Percentiles rank a stretch among this genome's conserved stretches.
Evolutionary conservation across 2,888 invertebrate genomes (phyloP).

Genomic region (Caenorhabditis sp.): DNA sequence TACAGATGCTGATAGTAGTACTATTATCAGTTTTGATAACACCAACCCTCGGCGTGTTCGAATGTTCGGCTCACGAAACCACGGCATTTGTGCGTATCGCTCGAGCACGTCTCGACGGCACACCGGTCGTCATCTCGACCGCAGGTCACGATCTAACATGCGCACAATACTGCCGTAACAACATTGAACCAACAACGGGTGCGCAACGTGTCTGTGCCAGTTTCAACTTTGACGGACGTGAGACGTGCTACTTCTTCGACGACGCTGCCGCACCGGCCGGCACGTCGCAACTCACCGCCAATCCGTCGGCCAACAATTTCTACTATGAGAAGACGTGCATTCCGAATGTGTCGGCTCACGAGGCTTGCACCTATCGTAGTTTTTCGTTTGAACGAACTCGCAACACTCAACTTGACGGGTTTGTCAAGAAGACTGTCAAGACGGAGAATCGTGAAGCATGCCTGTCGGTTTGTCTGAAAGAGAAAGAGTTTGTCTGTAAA

Average conservation of each 20-base stretch:
- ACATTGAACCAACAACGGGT: slow-evolving; percentile 71
- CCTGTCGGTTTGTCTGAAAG: slow-evolving; percentile 74
- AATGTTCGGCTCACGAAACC: slow-evolving; percentile 60
- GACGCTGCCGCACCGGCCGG: slow-evolving; percentile 70
- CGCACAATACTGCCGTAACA: slow-evolving; percentile 70
- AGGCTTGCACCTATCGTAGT: slow-evolving; percentile 71
- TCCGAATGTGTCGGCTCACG: slow-evolving; percentile 70
- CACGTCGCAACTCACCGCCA: slow-evolving; percentile 67
- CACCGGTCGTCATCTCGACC: slow-evolving; percentile 70
- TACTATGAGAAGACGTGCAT: slow-evolving; percentile 72
- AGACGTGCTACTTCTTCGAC: slow-evolving; percentile 71
- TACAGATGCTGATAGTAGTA: slow-evolving; percentile 15
- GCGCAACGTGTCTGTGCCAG: slow-evolving; percentile 70
- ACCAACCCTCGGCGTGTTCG: slow-evolving; percentile 34
- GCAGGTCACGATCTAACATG: slow-evolving; percentile 70
- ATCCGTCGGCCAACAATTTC: slow-evolving; percentile 71
- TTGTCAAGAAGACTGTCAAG: slow-evolving; percentile 72
- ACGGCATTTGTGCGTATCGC: slow-evolving; percentile 69
- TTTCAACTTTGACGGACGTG: slow-evolving; percentile 71
- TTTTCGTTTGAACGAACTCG: slow-evolving; percentile 74
- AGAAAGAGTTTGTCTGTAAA: slow-evolving; percentile 73
- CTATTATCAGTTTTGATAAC: neutral
- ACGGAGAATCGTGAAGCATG: slow-evolving; percentile 73
- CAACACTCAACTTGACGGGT: slow-evolving; percentile 73
- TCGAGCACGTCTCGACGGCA: slow-evolving; percentile 69